phyloP scores from a whole-genome alignment of 2,888 invertebrate genomes.

The Graphium colonna region DNA sequence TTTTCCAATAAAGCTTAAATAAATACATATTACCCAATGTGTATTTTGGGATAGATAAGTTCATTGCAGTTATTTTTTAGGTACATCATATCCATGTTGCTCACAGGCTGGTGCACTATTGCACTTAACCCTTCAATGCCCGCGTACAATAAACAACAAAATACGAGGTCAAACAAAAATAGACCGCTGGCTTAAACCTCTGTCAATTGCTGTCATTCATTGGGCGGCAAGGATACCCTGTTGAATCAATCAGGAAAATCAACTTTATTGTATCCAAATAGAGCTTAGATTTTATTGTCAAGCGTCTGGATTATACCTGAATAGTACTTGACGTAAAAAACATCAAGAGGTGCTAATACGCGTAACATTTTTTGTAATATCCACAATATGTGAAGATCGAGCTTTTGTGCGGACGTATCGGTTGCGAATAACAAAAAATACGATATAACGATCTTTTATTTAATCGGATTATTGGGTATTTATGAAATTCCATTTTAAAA shows the following conservation, averaged over 20 bases:
- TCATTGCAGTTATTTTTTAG: too few relatives aligned
- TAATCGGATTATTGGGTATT: background rate
- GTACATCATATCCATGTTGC: slow-evolving; percentile 29
- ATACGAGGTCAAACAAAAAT: slow-evolving; percentile 36
- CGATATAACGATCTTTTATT: slow-evolving; percentile 12
- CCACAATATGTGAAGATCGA: background rate
- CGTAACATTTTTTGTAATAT: slow-evolving; percentile 16
- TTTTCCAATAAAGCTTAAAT: too few relatives aligned
- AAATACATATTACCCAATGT: too few relatives aligned
- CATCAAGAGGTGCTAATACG: slow-evolving; percentile 19
- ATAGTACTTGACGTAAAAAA: slow-evolving; percentile 25
- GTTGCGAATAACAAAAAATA: too few relatives aligned
- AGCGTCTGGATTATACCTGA: background rate
- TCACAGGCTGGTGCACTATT: slow-evolving; percentile 51
- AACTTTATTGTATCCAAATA: background rate
- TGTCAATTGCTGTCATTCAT: slow-evolving; percentile 42
- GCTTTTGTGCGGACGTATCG: background rate
- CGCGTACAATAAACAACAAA: slow-evolving; percentile 36
- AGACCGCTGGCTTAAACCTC: slow-evolving; percentile 44
- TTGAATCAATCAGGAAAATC: background rate
- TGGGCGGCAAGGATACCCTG: slow-evolving; percentile 4
- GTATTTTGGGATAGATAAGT: too few relatives aligned
- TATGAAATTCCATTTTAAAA: background rate
- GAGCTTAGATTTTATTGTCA: background rate
- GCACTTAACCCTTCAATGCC: slow-evolving; percentile 41